Base-by-base conservation (phyloP, 1,140 invertebrate genomes). In the Cotesia chilonis region DNA sequence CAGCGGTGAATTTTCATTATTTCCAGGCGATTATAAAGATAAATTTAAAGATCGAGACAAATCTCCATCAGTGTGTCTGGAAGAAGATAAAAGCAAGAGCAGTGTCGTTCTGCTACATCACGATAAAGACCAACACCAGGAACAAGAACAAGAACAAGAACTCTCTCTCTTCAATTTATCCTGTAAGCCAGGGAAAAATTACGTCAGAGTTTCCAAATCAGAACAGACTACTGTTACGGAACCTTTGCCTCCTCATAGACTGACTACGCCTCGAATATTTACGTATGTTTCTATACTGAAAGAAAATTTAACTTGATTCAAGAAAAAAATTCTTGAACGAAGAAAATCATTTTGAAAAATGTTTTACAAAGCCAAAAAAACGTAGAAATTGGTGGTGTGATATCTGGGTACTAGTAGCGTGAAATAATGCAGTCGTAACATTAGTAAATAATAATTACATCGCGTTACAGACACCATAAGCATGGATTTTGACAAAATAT, bases 51-150 rank as follows among this genome's bases (percentile, higher is more conserved):
- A 12, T 1, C 7, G n/a, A n/a, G 47, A 52, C 14, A 47, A 71
- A 78, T 71, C 72, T 28, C 28, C 57, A 36, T 74, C 71, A 6
- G 38, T 12, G 41, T 36, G 60, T 57, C 70, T 73, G 36, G 71
- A 67, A 12, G 72, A 71, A 38, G 76, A 77, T 55, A 80, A 81
- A 57, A 82, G 82, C 55, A 83, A 83, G 47, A 81, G 78, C 67
- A 83, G 80, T 68, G 75, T 83, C 20, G 78, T 83, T 1, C 76
- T 83, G 2, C 71, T 84, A 14, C 82, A 84, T 60, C 74, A 80
- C 71, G 79, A 71, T 37, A 76, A 76, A 59, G 55, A 51, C 12
- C n/a, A 73, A 14, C 14, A 51, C 4, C 28, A 36, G 14, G 28
- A 51, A 9, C n/a, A 73, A 14, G 35, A 51, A n/a, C 28, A 36